Evolutionary conservation across 2,888 invertebrate genomes (phyloP).

Genomic region (Alviniconcha strummeri): DNA sequence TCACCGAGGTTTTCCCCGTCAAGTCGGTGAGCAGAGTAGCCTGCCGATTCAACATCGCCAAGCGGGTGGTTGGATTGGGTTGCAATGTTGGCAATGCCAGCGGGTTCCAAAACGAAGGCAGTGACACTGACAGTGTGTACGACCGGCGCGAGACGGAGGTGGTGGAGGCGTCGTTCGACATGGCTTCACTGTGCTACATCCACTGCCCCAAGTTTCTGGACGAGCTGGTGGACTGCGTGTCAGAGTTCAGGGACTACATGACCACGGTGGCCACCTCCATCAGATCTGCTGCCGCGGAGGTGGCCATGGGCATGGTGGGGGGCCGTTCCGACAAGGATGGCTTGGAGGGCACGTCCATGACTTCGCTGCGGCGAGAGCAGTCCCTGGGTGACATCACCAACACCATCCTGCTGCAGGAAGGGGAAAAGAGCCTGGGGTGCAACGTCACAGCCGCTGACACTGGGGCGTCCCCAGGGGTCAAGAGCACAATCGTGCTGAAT

Average conservation of each 20-base stretch:
- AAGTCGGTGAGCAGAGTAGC: constrained; percentile 29
- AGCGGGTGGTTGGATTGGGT: neutral
- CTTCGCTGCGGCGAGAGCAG: constrained; percentile 33
- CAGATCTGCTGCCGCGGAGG: constrained; percentile 92
- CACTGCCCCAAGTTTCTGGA: constrained; percentile 91
- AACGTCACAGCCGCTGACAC: neutral
- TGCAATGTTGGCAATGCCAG: neutral
- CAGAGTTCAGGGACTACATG: constrained; percentile 92
- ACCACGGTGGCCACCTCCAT: constrained; percentile 89
- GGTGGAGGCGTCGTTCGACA: constrained; percentile 74
- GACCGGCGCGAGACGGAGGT: constrained; percentile 8
- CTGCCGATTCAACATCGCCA: constrained; percentile 37
- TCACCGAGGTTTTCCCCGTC: constrained; percentile 6
- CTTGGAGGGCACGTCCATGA: neutral
- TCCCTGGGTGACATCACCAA: constrained; percentile 46
- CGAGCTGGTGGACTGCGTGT: constrained; percentile 90
- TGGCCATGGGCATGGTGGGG: constrained; percentile 86
- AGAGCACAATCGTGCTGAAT: constrained; percentile 32
- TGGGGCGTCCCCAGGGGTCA: neutral
- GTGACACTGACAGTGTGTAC: neutral
- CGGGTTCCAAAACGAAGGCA: neutral
- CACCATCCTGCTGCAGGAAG: constrained; percentile 44
- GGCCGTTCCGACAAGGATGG: constrained; percentile 38
- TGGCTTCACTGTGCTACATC: constrained; percentile 95
- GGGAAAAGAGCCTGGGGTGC: neutral